Percentiles rank a stretch among this genome's conserved stretches.
Conservation (phyloP, 2,113 vertebrate species). For the Aspiorhynchus laticeps region DNA sequence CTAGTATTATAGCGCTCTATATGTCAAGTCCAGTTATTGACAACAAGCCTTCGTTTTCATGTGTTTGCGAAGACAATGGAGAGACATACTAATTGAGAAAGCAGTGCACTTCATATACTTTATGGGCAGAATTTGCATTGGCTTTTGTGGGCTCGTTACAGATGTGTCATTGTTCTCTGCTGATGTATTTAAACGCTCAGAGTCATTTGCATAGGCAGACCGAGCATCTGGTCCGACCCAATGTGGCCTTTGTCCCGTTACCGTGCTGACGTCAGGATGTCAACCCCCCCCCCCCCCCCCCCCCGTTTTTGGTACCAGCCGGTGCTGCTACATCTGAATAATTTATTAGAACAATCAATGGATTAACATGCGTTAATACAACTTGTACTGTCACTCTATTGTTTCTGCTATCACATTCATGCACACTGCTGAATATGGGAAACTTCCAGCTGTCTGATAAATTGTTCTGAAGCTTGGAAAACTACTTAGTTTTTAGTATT, state of each 20-base stretch:
- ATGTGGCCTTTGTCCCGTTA: slow-evolving; percentile 56
- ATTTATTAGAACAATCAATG: background rate
- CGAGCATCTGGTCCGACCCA: slow-evolving; percentile 57
- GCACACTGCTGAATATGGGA: background rate
- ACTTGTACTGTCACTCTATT: background rate
- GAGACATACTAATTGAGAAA: slow-evolving; percentile 10
- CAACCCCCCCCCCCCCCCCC: slow-evolving; percentile 40
- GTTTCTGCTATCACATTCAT: background rate
- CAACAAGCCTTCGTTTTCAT: background rate
- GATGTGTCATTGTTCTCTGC: slow-evolving; percentile 52
- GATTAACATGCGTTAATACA: background rate
- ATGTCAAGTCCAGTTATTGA: background rate
- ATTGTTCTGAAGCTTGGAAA: background rate
- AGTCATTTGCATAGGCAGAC: slow-evolving; percentile 60
- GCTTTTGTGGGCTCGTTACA: slow-evolving; percentile 21
- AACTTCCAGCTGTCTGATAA: background rate
- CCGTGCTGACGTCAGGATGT: slow-evolving; percentile 49
- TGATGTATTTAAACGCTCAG: slow-evolving; percentile 27
- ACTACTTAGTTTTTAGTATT: background rate
- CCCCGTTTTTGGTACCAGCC: slow-evolving; percentile 20
- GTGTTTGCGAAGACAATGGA: background rate
- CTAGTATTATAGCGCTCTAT: background rate
- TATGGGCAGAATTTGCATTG: slow-evolving; percentile 32
- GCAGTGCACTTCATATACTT: slow-evolving; percentile 5
- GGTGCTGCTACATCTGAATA: slow-evolving; percentile 30